These are phyloP conservation scores for Potamarius usumacintae DNA, from an alignment of 2,113 vertebrate genomes.

Conservation along the genomic window DNA sequence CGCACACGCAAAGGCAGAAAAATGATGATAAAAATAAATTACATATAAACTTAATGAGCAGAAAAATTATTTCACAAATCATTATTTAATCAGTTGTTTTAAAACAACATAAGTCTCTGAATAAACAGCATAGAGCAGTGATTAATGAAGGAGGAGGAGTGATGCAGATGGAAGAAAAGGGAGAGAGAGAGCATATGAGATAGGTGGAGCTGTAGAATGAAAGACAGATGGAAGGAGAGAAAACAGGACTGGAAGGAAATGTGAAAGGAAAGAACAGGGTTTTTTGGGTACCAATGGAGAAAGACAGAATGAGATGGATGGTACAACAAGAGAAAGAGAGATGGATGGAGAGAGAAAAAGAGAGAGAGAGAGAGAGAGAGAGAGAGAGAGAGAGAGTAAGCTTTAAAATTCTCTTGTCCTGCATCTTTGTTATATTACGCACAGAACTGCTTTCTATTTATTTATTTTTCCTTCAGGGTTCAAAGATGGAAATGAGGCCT, in stretches of 20 bases:
- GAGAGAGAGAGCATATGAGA: neutral
- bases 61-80: neutral
- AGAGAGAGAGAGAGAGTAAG: neutral
- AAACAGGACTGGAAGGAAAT: neutral
- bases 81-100: neutral
- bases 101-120: neutral
- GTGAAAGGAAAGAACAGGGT: neutral
- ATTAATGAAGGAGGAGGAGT: neutral
- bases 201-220: neutral
- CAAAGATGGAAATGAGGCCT: constrained; percentile 13
- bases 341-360: neutral
- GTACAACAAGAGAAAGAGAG: neutral
- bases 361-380: too few species aligned
- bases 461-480: constrained; percentile 1
- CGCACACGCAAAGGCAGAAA: neutral
- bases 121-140: neutral
- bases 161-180: neutral
- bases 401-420: constrained; percentile 14
- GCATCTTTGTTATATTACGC: neutral
- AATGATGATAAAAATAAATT: neutral
- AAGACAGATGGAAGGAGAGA: neutral
- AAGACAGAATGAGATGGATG: neutral
- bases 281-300: neutral
- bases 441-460: neutral
- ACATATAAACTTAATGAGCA: neutral